Evolutionary conservation across 1,140 invertebrate species (phyloP), one percentile per base, ranked within the genome.

Genomic region (Choristoneura fumiferana): DNA sequence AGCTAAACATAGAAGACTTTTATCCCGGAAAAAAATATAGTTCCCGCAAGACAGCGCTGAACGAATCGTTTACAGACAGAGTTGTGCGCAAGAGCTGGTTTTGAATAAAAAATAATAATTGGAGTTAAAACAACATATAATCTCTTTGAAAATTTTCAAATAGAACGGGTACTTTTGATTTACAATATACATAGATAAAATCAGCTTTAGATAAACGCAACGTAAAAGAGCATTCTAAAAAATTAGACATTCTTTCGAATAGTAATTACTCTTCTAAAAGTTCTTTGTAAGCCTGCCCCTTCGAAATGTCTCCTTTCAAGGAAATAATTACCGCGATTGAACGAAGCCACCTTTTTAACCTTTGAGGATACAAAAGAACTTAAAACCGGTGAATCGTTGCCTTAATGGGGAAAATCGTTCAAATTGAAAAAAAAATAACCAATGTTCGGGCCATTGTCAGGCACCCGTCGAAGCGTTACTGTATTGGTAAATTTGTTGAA

Each of bases 251-350:
- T 55, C 62, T 62, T 59, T 60, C 40, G 62, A 69, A 29, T 33
- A 49, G 43, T 49, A 49, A 33, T 49, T 33, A 49, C 43, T 49
- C 18, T 49, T 49, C 10, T 18, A 12, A 49, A 49, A 49, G 18
- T 8, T 49, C 43, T 49, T 49, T 49, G 43, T 49, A 12, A 18
- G 22, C 3, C 43, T 29, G 43, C n/a, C 17, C 43, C 43, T 49
- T 49, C 12, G 10, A 29, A 33, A 49, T 49, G 43, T 49, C 40
- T 45, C 18, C 18, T 49, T 33, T 49, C n/a, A 71, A 69, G 75
- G 72, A 78, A 78, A 74, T 72, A 78, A 78, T 80, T 80, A 78
- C 73, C 67, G 73, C 73, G 73, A 66, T 66, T 73, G 69, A 69
- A 65, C 69, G 64, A 69, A 73, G 57, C 65, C 59, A 71, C 60